A percentile compares a stretch with the other conserved stretches of the same genome.
Evolutionary conservation across 2,888 invertebrate species (phyloP).

Genomic region (Tigriopus californicus): DNA sequence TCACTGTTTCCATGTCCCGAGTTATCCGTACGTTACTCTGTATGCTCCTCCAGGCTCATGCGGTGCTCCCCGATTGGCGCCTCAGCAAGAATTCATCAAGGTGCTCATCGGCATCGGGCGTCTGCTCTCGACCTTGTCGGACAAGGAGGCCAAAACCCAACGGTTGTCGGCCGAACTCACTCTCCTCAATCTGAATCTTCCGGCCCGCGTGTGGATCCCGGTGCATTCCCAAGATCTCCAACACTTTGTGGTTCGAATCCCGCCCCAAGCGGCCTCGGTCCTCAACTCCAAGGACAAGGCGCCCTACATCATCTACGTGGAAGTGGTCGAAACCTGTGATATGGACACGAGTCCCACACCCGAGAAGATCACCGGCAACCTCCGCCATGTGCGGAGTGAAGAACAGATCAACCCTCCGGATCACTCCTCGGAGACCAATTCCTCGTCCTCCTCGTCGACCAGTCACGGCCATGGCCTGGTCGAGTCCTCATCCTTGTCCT

Average conservation of each 20-base stretch:
- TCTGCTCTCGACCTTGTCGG: constrained; percentile 55
- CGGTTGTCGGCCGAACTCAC: constrained; percentile 80
- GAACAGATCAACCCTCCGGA: constrained; percentile 39
- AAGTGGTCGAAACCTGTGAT: constrained; percentile 74
- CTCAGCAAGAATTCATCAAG: constrained; percentile 55
- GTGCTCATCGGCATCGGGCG: constrained; percentile 71
- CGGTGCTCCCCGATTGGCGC: constrained; percentile 52
- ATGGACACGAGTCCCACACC: constrained; percentile 66
- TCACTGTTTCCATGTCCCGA: no score
- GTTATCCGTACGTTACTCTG: no score
- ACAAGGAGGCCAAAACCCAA: constrained; percentile 79
- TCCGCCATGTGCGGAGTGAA: constrained; percentile 81
- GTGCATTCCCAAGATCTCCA: constrained; percentile 44
- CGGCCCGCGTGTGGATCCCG: constrained; percentile 94
- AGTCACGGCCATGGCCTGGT: constrained; percentile 22
- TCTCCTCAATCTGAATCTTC: constrained; percentile 83
- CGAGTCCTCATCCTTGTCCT: constrained; percentile 29
- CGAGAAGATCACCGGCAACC: constrained; percentile 47
- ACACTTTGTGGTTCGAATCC: constrained; percentile 88
- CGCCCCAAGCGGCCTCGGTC: constrained; percentile 89
- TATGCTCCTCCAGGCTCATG: constrained; percentile 6
- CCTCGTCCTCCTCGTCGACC: constrained; percentile 23
- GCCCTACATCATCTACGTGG: constrained; percentile 94
- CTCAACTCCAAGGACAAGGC: constrained; percentile 97
- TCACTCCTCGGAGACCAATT: not conserved